Conservation (phyloP, 2,888 invertebrate species). For the Mythimna albipuncta region DNA sequence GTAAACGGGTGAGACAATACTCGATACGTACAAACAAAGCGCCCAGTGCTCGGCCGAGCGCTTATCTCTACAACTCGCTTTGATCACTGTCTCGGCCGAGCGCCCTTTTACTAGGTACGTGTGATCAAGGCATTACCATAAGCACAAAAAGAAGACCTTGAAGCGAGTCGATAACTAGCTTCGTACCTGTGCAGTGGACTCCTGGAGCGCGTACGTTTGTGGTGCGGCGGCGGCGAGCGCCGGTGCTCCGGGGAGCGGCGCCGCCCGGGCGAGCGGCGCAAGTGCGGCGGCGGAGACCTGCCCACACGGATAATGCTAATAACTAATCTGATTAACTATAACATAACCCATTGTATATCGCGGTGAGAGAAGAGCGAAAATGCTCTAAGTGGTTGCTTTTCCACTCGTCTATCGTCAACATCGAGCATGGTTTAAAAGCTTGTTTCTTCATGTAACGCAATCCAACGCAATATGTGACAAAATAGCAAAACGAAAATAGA, state of each 20-base stretch:
- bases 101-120: too few relatives aligned
- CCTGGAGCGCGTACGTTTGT: slow-evolving; percentile 67
- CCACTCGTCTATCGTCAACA: too few relatives aligned
- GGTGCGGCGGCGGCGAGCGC: slow-evolving; percentile 32
- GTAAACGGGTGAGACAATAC: too few relatives aligned
- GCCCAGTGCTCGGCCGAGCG: too few relatives aligned
- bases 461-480: too few relatives aligned
- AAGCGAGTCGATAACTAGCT: background rate
- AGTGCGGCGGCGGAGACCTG: slow-evolving; percentile 30
- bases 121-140: background rate
- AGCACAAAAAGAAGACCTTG: background rate
- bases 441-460: too few relatives aligned
- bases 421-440: too few relatives aligned
- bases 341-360: background rate
- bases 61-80: too few relatives aligned
- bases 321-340: background rate
- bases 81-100: too few relatives aligned
- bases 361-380: background rate
- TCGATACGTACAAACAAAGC: too few relatives aligned
- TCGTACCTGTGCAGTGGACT: slow-evolving; percentile 74
- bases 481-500: too few relatives aligned
- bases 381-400: background rate
- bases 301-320: background rate
- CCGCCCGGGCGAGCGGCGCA: slow-evolving; percentile 38
- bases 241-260: slow-evolving; percentile 43